These are phyloP conservation scores for Chiridota heheva DNA, from an alignment of 35 echinoderm and acorn worm species.

Conservation along the genomic window DNA sequence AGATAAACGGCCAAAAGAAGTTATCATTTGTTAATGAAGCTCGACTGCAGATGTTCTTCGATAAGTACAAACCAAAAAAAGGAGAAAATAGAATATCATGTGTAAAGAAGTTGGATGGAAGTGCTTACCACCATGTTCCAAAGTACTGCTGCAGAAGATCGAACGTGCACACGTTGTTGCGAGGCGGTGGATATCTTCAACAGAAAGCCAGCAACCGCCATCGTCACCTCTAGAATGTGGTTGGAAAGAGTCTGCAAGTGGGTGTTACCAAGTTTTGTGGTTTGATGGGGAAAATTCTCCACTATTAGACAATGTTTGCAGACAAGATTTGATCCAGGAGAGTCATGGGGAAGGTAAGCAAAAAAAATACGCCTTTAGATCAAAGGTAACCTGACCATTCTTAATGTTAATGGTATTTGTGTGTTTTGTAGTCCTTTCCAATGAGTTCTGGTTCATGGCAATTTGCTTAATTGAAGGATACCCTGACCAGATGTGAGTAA, in stretches of 20 bases:
- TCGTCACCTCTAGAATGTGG: not conserved
- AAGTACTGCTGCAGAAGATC: conserved; percentile 9
- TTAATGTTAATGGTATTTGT: too few relatives aligned
- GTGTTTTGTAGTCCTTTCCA: too few relatives aligned
- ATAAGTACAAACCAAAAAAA: conserved; percentile 23
- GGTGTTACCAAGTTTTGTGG: not conserved
- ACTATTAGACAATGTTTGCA: too few relatives aligned
- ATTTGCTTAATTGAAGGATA: too few relatives aligned
- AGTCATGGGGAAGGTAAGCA: too few relatives aligned
- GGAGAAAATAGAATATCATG: not conserved
- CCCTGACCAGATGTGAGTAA: too few relatives aligned
- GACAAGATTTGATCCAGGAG: too few relatives aligned
- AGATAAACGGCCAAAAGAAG: conserved; percentile 27
- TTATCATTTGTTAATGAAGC: conserved; percentile 14
- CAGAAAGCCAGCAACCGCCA: not conserved
- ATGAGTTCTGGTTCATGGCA: too few relatives aligned
- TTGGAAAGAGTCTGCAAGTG: not conserved
- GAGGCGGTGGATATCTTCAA: conserved; percentile 18
- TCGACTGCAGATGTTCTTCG: conserved; percentile 30
- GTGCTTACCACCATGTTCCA: conserved; percentile 26
- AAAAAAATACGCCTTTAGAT: too few relatives aligned
- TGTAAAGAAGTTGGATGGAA: conserved; percentile 14
- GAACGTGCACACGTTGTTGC: conserved; percentile 17
- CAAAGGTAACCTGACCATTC: too few relatives aligned
- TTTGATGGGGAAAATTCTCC: not conserved